phyloP scores from a whole-genome alignment of 2,888 invertebrate species.

The Noctua comes region DNA sequence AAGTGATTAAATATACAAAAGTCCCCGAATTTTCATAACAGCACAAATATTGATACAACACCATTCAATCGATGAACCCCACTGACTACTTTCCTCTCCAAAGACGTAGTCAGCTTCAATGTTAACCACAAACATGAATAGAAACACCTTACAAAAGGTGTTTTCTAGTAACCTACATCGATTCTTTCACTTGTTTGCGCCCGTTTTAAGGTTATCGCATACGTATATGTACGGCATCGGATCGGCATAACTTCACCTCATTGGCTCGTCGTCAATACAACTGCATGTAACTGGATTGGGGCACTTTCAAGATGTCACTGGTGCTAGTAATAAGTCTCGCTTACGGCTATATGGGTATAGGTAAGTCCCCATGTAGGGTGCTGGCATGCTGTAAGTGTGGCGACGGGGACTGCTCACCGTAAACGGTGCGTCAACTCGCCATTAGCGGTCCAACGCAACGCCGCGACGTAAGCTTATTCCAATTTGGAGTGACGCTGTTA shows the following conservation, averaged over 20 bases:
- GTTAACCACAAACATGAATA: slow-evolving; percentile 19
- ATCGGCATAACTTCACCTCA: not conserved
- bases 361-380: not conserved
- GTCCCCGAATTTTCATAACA: not conserved
- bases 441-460: not conserved
- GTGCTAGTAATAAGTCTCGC: not conserved
- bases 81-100: not conserved
- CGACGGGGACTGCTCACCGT: not conserved
- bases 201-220: slow-evolving; percentile 22
- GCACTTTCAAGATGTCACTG: not conserved
- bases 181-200: slow-evolving; percentile 43
- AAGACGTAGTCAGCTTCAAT: not conserved
- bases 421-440: not conserved
- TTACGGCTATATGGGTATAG: not conserved
- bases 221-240: not conserved
- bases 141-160: slow-evolving; percentile 37
- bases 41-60: not conserved
- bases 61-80: not conserved
- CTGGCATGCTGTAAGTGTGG: not conserved
- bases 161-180: slow-evolving; percentile 45
- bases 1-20: too few species aligned
- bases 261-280: not conserved
- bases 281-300: not conserved
- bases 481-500: not conserved
- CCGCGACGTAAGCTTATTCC: not conserved